Evolutionary conservation across 2,113 vertebrate genomes (phyloP), one percentile per base, ranked within the genome.

Genomic region (Odocoileus virginianus): DNA sequence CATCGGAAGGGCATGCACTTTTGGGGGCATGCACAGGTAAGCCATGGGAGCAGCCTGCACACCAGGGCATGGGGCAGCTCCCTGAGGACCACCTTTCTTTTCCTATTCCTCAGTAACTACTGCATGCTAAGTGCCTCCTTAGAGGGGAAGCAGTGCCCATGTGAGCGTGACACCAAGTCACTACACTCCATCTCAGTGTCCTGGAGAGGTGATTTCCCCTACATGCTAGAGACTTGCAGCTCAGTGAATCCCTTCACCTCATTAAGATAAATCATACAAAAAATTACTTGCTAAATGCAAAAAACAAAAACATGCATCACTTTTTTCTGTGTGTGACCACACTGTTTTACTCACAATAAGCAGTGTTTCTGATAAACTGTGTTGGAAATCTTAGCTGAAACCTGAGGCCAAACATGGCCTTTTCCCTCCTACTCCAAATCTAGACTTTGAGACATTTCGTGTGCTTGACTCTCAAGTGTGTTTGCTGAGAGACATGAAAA

Each of bases 401-500:
- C 36, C 50, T 87, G 54, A 92, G 47, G 40, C 33, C 47, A 40
- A 96, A 58, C 89, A 15, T n/a, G 47, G 58, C 36, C 74, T 89
- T 71, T 78, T 58, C 40, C 61, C 2, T 96, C 79, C 43, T 40
- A 82, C 33, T 79, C 23, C 60, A 92, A 83, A 45, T n/a, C 54
- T 60, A 88, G 43, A 92, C 57, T 33, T 54, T 12, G 28, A 50
- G 7, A 78, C 25, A 50, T 78, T 74, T 40, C 33, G 7, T 81
- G 33, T 11, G 13, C 14, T 81, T 52, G 57, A 82, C 52, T 83
- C 45, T 91, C 30, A 43, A 90, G 50, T 40, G 3, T 91, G 19
- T 94, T 87, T 94, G 47, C 84, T 58, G 33, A 55, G 30, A 79
- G 52, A 89, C 16, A 88, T 50, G 60, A 87, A 92, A 50, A 83